These are phyloP conservation scores for Schizaphis graminum DNA, from an alignment of 2,888 invertebrate genomes.

Conservation along the genomic window DNA sequence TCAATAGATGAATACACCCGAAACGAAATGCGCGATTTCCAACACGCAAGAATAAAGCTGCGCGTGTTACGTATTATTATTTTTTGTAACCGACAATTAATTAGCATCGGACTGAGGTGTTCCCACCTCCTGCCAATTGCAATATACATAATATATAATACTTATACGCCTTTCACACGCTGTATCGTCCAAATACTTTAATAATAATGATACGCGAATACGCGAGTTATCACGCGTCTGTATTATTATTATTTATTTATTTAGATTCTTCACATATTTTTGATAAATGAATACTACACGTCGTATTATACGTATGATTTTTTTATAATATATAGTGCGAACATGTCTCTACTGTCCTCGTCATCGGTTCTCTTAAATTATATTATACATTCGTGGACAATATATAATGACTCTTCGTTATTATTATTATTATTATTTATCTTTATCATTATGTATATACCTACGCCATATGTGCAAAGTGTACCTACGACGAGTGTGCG, in stretches of 20 bases:
- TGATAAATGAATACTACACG: neutral
- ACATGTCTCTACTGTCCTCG: neutral
- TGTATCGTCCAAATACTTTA: neutral
- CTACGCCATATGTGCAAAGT: neutral
- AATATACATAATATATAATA: neutral
- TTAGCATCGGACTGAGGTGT: neutral
- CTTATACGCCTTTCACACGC: neutral
- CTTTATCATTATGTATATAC: neutral
- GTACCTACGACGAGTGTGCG: neutral
- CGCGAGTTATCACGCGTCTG: constrained; percentile 7
- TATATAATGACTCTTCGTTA: constrained; percentile 12
- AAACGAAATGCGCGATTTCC: constrained; percentile 39
- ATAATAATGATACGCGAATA: neutral
- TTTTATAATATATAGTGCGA: neutral
- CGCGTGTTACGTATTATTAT: neutral
- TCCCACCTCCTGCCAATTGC: neutral
- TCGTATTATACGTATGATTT: neutral
- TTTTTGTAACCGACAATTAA: neutral
- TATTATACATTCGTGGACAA: neutral
- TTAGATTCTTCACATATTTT: constrained; percentile 41
- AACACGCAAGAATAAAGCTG: constrained; percentile 19
- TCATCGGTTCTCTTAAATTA: neutral
- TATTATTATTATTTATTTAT: constrained; percentile 28
- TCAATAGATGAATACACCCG: constrained; percentile 19
- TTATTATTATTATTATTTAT: constrained; percentile 9